Percentiles rank a stretch among this genome's conserved stretches.
These are phyloP conservation scores for Talpa occidentalis DNA, from an alignment of 2,113 vertebrate genomes.

Conservation along the genomic window DNA sequence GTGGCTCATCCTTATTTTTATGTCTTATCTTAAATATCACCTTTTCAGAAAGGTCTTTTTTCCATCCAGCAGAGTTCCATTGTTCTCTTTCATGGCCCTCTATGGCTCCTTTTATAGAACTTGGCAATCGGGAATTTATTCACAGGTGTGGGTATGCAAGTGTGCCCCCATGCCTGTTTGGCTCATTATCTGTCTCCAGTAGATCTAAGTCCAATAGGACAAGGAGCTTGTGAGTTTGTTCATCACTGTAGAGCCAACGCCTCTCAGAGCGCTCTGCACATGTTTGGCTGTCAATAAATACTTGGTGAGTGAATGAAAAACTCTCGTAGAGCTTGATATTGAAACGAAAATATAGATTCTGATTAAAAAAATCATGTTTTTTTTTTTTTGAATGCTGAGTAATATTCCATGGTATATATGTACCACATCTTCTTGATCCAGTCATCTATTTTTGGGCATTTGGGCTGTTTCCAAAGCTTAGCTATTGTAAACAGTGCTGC, in stretches of 20 bases:
- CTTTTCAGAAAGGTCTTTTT: conserved; percentile 24
- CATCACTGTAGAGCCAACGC: background rate
- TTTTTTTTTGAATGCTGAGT: too few species aligned
- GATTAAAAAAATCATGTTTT: background rate
- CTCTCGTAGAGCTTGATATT: background rate
- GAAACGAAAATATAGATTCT: conserved; percentile 15
- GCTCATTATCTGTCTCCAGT: background rate
- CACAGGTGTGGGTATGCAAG: background rate
- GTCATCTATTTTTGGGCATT: too few species aligned
- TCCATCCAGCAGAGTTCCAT: background rate
- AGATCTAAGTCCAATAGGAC: background rate
- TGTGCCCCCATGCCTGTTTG: background rate
- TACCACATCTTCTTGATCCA: too few species aligned
- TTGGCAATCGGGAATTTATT: background rate
- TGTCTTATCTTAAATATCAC: background rate
- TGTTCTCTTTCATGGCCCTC: background rate
- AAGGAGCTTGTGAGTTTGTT: background rate
- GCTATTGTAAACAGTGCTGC: too few species aligned
- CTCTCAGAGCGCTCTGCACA: background rate
- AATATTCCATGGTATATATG: too few species aligned
- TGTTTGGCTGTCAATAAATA: background rate
- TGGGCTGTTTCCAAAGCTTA: too few species aligned
- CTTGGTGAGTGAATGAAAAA: background rate
- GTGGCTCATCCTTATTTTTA: background rate
- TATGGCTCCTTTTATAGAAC: background rate